These are phyloP conservation scores for Palythoa caribaeorum DNA, from an alignment of 92 coral and sea anemone genomes.

Conservation along the genomic window DNA sequence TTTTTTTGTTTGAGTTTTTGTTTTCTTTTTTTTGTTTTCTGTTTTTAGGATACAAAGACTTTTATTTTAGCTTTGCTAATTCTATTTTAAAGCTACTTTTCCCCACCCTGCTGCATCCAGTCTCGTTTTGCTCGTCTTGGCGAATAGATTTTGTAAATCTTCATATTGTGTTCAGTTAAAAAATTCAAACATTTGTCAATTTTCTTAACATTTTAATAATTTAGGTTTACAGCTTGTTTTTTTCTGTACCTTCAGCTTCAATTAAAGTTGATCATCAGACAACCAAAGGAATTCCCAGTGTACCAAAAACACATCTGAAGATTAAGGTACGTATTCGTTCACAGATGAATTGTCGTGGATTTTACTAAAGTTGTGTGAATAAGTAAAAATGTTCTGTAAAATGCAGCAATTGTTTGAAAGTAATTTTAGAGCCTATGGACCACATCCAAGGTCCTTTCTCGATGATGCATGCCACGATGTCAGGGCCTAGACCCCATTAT, in stretches of 20 bases:
- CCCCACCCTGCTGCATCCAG: too few species aligned
- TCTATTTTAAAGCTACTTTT: too few species aligned
- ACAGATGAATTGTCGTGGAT: background rate
- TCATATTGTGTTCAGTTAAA: too few species aligned
- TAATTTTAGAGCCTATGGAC: too few species aligned
- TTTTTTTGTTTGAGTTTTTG: background rate
- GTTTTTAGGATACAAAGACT: background rate
- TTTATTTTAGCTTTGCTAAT: background rate
- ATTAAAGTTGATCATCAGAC: conserved; percentile 70
- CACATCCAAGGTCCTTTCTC: too few species aligned
- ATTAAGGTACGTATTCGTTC: conserved; percentile 13
- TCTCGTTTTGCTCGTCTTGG: too few species aligned
- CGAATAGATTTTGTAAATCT: too few species aligned
- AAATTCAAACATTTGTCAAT: background rate
- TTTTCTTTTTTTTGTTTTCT: background rate
- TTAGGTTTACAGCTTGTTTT: background rate
- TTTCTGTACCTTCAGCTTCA: conserved; percentile 48
- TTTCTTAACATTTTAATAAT: too few species aligned
- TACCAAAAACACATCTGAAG: conserved; percentile 59
- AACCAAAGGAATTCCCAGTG: conserved; percentile 67
- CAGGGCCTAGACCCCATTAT: too few species aligned
- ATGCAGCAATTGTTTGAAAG: too few species aligned
- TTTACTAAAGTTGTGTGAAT: background rate
- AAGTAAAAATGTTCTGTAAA: background rate
- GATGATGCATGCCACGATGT: too few species aligned